phyloP scores from a whole-genome alignment of 2,888 invertebrate genomes.

The Trilocha varians region DNA sequence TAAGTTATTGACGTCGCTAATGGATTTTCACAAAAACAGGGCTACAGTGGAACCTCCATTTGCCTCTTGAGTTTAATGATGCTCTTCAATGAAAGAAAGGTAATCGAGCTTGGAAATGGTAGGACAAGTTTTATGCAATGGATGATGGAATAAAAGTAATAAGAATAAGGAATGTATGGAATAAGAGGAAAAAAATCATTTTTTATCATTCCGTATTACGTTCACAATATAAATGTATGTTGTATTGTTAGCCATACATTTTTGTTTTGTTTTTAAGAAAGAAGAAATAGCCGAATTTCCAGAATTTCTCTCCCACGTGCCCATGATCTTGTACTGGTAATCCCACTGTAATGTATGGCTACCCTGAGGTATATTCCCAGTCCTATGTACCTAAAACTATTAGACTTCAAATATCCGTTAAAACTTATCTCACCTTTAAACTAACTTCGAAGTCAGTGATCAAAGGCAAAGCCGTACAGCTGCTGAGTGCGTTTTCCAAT shows the following conservation, averaged over 20 bases:
- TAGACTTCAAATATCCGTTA: neutral
- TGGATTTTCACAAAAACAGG: too few relatives aligned
- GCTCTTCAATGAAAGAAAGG: too few relatives aligned
- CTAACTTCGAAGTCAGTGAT: conserved; percentile 45
- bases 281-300: neutral
- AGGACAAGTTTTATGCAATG: neutral
- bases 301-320: neutral
- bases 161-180: too few relatives aligned
- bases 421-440: conserved; percentile 36
- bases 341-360: neutral
- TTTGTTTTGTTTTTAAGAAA: neutral
- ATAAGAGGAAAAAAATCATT: too few relatives aligned
- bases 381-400: neutral
- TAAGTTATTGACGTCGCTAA: too few relatives aligned
- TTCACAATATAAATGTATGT: too few relatives aligned
- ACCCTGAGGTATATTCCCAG: too few relatives aligned
- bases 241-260: too few relatives aligned
- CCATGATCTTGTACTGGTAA: neutral
- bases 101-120: neutral
- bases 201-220: too few relatives aligned
- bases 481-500: conserved; percentile 57
- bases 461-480: conserved; percentile 48
- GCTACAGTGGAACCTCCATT: too few relatives aligned
- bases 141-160: too few relatives aligned
- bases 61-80: too few relatives aligned